Evolutionary conservation across 2,888 invertebrate species (phyloP).

Genomic region (Tridacna crocea): DNA sequence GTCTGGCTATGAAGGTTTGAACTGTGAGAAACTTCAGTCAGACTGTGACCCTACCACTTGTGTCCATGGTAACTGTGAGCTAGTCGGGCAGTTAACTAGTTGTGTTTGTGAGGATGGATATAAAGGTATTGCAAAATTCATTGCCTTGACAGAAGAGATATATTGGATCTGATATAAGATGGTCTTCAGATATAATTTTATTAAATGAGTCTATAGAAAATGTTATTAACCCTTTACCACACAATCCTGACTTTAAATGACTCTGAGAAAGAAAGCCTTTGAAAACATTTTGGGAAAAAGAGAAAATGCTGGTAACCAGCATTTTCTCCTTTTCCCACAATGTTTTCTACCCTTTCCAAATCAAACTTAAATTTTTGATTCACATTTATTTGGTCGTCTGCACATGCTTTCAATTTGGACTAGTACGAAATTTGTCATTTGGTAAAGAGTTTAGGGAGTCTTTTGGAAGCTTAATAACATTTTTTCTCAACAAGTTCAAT

Average conservation of each 20-base stretch:
- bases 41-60: slow-evolving; percentile 71
- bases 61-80: slow-evolving; percentile 74
- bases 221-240: background rate
- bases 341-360: background rate
- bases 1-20: slow-evolving; percentile 51
- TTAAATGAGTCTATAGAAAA: background rate
- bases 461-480: too few relatives aligned
- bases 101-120: slow-evolving; percentile 75
- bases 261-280: background rate
- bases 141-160: too few relatives aligned
- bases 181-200: too few relatives aligned
- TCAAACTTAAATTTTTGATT: too few relatives aligned
- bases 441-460: too few relatives aligned
- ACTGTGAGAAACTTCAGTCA: slow-evolving; percentile 59
- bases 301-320: too few relatives aligned
- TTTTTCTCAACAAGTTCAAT: too few relatives aligned
- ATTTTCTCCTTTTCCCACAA: background rate
- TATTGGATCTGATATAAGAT: too few relatives aligned
- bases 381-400: too few relatives aligned
- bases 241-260: background rate
- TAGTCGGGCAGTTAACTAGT: slow-evolving; percentile 42
- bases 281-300: too few relatives aligned
- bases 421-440: too few relatives aligned
- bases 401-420: too few relatives aligned
- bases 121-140: slow-evolving; percentile 63